Conservation (phyloP, 1,140 invertebrate species). For the Cydia strobilella region DNA sequence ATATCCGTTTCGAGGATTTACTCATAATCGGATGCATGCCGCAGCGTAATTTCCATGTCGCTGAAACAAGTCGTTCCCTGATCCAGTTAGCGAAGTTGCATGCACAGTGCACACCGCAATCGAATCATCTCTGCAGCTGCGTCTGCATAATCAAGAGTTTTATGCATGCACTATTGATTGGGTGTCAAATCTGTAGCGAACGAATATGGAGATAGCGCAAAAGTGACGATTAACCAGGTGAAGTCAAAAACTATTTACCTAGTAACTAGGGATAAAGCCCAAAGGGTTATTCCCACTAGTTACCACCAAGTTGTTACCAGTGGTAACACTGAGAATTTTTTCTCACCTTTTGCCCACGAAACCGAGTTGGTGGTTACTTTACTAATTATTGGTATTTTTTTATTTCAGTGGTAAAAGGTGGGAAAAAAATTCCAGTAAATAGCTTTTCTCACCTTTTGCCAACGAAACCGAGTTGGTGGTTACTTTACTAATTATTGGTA, state of each 20-base stretch:
- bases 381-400: too few species aligned
- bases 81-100: slow-evolving; percentile 10
- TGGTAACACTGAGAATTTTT: too few species aligned
- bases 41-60: slow-evolving; percentile 13
- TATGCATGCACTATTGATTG: slow-evolving; percentile 8
- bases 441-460: too few species aligned
- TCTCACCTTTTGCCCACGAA: too few species aligned
- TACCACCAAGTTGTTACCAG: too few species aligned
- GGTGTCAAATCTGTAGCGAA: background rate
- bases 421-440: too few species aligned
- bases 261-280: too few species aligned
- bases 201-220: background rate
- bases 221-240: background rate
- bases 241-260: background rate
- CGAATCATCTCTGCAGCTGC: slow-evolving; percentile 12
- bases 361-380: too few species aligned
- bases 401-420: too few species aligned
- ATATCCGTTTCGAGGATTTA: slow-evolving; percentile 6
- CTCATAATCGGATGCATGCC: slow-evolving; percentile 6
- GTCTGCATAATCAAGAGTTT: slow-evolving; percentile 10
- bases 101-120: background rate
- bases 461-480: too few species aligned
- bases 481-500: too few species aligned
- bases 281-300: too few species aligned
- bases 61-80: slow-evolving; percentile 8